phyloP scores from a whole-genome alignment of 2,113 vertebrate species.

The Nyctereutes procyonoides region DNA sequence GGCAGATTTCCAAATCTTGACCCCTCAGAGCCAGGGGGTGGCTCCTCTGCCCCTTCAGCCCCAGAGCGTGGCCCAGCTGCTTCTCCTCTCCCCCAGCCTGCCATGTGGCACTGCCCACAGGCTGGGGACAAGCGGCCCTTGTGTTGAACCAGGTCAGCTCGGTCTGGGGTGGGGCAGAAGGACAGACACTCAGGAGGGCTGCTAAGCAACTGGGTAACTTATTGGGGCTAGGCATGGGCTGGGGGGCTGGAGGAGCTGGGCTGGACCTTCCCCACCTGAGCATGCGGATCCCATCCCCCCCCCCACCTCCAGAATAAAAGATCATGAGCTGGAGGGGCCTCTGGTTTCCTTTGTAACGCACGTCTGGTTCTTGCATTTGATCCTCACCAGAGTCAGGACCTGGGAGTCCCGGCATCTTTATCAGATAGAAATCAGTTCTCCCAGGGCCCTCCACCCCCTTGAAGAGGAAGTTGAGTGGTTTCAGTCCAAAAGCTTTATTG shows the following conservation, averaged over 20 bases:
- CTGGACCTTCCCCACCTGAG: conserved; percentile 76
- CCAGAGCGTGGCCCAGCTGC: conserved; percentile 44
- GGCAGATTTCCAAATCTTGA: conserved; percentile 51
- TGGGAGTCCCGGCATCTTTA: background rate
- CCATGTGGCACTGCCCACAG: conserved; percentile 63
- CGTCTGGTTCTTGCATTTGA: background rate
- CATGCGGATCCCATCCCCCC: conserved; percentile 63
- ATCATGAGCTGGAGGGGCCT: conserved; percentile 10
- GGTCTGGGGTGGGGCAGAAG: conserved; percentile 43
- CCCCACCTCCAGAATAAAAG: conserved; percentile 80
- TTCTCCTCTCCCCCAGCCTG: conserved; percentile 12
- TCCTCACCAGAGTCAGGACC: background rate
- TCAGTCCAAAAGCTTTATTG: conserved; percentile 69
- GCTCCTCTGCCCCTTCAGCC: conserved; percentile 9
- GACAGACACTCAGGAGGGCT: conserved; percentile 55
- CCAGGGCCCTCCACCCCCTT: background rate
- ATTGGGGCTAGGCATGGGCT: conserved; percentile 73
- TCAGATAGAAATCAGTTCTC: background rate
- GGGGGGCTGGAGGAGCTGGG: conserved; percentile 71
- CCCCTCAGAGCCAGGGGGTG: conserved; percentile 32
- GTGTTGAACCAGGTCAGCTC: conserved; percentile 58
- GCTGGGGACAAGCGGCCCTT: conserved; percentile 70
- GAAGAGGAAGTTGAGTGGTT: background rate
- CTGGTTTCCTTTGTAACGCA: background rate
- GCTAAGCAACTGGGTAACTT: conserved; percentile 70